phyloP scores from a whole-genome alignment of 1,140 invertebrate species.

The Lanistes nyassanus region DNA sequence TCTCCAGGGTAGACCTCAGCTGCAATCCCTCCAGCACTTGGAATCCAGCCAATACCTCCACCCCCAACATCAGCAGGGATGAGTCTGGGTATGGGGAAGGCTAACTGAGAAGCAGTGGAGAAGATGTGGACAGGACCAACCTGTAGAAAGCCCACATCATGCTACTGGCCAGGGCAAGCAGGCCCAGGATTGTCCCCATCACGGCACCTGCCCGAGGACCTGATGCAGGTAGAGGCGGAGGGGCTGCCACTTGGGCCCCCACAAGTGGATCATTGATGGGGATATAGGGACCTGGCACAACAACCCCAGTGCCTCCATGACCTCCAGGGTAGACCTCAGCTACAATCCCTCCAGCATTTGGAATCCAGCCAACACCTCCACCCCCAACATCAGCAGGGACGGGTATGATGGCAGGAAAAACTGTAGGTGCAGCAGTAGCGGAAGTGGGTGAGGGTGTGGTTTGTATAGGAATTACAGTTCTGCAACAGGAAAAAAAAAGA shows the following conservation, averaged over 20 bases:
- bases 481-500: not conserved
- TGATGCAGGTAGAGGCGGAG: constrained; percentile 20
- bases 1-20: constrained; percentile 21
- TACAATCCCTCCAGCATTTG: constrained; percentile 25
- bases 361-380: constrained; percentile 29
- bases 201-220: constrained; percentile 52
- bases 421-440: not conserved
- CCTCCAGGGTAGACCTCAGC: constrained; percentile 22
- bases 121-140: no score
- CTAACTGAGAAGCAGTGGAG: no score
- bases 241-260: constrained; percentile 26
- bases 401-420: constrained; percentile 12
- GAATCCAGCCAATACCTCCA: constrained; percentile 28
- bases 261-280: constrained; percentile 18
- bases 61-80: constrained; percentile 39
- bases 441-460: not conserved
- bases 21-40: constrained; percentile 25
- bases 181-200: constrained; percentile 56
- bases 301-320: constrained; percentile 26
- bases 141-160: constrained; percentile 62
- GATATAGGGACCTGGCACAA: constrained; percentile 26
- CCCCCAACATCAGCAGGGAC: constrained; percentile 39
- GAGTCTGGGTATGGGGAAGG: no score
- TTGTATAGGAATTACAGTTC: not conserved
- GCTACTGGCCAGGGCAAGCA: constrained; percentile 49